Conservation (phyloP, 2,888 invertebrate genomes). For the Eurytoma adleriae region DNA sequence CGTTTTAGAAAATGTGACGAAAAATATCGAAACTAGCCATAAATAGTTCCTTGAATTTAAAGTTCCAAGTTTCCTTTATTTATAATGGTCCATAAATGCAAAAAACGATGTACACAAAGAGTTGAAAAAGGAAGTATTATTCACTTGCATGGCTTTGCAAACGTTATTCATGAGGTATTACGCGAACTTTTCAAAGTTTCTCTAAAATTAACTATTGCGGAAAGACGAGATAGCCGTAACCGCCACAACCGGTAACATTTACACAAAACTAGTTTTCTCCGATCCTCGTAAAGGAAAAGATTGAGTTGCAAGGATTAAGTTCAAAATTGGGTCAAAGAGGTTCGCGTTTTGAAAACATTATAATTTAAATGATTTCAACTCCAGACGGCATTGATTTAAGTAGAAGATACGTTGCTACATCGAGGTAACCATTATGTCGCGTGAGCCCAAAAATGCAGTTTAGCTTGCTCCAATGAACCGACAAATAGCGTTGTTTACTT, state of each 20-base stretch:
- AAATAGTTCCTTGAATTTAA: no score
- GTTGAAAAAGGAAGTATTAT: no score
- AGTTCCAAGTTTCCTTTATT: no score
- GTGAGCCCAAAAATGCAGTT: constrained; percentile 30
- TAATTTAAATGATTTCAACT: constrained; percentile 11
- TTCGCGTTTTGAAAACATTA: constrained; percentile 33
- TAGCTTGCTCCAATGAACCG: constrained; percentile 45
- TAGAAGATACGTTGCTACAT: constrained; percentile 3
- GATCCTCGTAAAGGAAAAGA: constrained; percentile 1
- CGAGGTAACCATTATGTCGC: background rate
- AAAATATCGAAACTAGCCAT: no score
- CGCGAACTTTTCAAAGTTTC: no score
- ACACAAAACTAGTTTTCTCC: constrained; percentile 19
- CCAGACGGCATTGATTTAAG: background rate
- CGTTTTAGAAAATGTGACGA: no score
- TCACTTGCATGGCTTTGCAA: no score
- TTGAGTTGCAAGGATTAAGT: background rate
- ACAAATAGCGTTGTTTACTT: constrained; percentile 42
- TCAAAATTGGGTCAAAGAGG: constrained; percentile 5
- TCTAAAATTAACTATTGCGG: no score
- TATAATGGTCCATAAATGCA: no score
- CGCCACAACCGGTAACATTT: background rate
- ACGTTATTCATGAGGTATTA: no score
- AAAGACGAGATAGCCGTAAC: background rate
- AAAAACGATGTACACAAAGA: no score